Evolutionary conservation across 1,140 invertebrate species (phyloP), one percentile per base, ranked within the genome.

Genomic region (Dryas iulia): DNA sequence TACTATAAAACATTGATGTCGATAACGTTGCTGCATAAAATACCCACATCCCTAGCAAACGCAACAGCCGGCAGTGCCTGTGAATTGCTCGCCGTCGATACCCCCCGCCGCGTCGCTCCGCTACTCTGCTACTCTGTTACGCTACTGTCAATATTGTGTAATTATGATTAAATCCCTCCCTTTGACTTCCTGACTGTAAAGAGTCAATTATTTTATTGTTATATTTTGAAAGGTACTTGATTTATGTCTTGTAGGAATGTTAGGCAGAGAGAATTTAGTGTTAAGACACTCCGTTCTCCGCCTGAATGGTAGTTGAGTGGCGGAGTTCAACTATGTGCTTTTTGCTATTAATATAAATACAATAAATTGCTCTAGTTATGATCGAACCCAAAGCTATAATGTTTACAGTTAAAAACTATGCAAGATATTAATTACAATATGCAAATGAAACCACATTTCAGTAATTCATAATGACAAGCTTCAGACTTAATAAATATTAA

Each of bases 1-100:
- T n/a, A n/a, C n/a, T n/a, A n/a, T n/a, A n/a, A n/a, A n/a, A 18
- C 10, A 47, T 47, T 18, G 14, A 47, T 21, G 21, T 47, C 39
- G 39, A 47, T 47, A 47, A 21, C n/a, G 8, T 18, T 10, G 2
- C 3, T 10, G 7, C 18, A 18, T 47, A 39, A 1, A 18, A 47
- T 8, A 18, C 8, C 39, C 18, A 21, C 62, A n/a, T 3, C 59
- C 8, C 59, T 58, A 24, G 33, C 52, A 39, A 59, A 75, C 70
- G 73, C 66, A 72, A 72, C 73, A 72, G 70, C 59, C 73, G 70
- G 73, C 61, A 31, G 47, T 63, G 72, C 47, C 62, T 33, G 66
- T 72, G 68, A 71, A 74, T 68, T 66, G 69, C 58, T 59, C 59
- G 64, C 67, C 62, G 69, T 69, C 69, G 61, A 21, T 47, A 3